A percentile compares a stretch with the other conserved stretches of the same genome.
These are phyloP conservation scores for Plectrocnemia conspersa DNA, from an alignment of 1,140 invertebrate genomes.

Conservation along the genomic window DNA sequence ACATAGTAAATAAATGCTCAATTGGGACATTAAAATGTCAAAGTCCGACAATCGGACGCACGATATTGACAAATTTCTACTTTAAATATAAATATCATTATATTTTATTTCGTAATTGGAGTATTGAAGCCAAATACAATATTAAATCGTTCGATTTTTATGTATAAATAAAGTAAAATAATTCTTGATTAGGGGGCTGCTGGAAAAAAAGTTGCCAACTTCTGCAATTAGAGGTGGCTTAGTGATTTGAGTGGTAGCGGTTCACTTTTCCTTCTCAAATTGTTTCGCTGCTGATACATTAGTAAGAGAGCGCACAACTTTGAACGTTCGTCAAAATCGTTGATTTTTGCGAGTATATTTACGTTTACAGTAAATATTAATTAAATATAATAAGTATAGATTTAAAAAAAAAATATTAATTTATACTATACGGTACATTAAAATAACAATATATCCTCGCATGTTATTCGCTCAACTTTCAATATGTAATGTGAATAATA, in stretches of 20 bases:
- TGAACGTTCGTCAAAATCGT: neutral
- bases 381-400: too few relatives aligned
- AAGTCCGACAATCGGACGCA: neutral
- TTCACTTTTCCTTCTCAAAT: conserved; percentile 4
- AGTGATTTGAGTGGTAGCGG: conserved; percentile 17
- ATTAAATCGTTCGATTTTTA: neutral
- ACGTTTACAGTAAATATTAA: neutral
- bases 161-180: neutral
- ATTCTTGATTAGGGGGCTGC: neutral
- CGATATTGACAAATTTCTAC: neutral
- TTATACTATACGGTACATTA: neutral
- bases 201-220: neutral
- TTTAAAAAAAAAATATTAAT: neutral
- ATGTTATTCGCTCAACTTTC: too few relatives aligned
- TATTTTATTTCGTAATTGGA: neutral
- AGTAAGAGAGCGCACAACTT: neutral
- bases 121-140: neutral
- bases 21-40: too few relatives aligned
- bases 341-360: neutral
- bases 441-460: neutral
- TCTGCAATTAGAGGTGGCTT: neutral
- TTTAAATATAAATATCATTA: neutral
- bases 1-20: neutral
- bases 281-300: neutral
- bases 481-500: too few relatives aligned